phyloP scores from a whole-genome alignment of 2,888 invertebrate species.

The Andrena haemorrhoa region DNA sequence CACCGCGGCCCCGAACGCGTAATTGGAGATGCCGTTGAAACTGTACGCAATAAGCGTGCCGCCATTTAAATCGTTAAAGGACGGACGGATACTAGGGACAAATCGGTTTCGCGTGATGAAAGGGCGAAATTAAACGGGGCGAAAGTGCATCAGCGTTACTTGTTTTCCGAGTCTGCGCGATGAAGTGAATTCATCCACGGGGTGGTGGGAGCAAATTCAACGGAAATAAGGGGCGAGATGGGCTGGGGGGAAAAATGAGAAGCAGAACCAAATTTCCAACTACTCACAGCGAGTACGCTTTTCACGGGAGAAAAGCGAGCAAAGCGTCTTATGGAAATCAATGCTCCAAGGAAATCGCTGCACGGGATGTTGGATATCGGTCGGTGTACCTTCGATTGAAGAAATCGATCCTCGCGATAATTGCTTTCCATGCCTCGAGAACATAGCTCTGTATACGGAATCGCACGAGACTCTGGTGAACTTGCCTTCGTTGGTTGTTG shows the following conservation, averaged over 20 bases:
- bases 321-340: neutral
- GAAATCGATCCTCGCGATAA: conserved; percentile 13
- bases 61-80: conserved; percentile 16
- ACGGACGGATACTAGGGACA: conserved; percentile 4
- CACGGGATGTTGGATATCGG: neutral
- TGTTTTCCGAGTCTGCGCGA: neutral
- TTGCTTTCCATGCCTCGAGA: neutral
- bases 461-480: too few species aligned
- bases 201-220: neutral
- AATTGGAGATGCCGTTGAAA: conserved; percentile 18
- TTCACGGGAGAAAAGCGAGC: neutral
- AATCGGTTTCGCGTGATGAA: conserved; percentile 19
- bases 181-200: conserved; percentile 3
- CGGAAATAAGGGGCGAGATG: too few species aligned
- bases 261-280: neutral
- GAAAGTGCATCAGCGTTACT: neutral
- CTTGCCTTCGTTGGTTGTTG: neutral
- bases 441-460: too few species aligned
- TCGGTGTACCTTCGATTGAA: conserved; percentile 10
- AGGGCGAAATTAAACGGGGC: neutral
- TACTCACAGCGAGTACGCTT: neutral
- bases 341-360: conserved; percentile 16
- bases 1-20: neutral
- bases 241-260: neutral
- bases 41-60: neutral